These are phyloP conservation scores for Molossus alvarezi DNA, from an alignment of 2,797 vertebrate genomes.

Conservation along the genomic window DNA sequence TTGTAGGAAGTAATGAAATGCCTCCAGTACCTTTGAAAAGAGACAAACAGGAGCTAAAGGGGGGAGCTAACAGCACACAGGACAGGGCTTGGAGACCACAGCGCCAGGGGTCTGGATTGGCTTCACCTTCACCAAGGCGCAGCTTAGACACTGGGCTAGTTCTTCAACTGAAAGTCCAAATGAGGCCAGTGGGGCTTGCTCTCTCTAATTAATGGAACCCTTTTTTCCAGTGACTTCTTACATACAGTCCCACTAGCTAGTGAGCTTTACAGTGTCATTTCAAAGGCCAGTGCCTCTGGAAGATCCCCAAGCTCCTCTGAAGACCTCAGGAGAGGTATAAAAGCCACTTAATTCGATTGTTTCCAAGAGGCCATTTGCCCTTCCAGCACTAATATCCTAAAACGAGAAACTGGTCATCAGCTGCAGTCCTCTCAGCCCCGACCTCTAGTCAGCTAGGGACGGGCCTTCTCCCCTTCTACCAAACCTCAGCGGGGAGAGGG, in stretches of 20 bases:
- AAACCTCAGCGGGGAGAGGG: fast-evolving
- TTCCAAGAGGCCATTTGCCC: background rate
- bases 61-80: background rate
- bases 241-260: background rate
- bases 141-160: background rate
- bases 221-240: background rate
- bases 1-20: constrained; percentile 44
- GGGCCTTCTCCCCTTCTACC: background rate
- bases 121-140: background rate
- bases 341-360: background rate
- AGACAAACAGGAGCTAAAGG: background rate
- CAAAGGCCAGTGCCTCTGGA: background rate
- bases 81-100: background rate
- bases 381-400: background rate
- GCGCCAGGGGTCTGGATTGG: background rate
- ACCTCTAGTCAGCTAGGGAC: background rate
- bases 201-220: constrained; percentile 1
- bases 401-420: background rate
- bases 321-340: background rate
- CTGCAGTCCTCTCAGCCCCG: background rate
- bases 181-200: background rate
- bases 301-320: background rate
- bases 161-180: constrained; percentile 35
- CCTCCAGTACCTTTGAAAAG: background rate
- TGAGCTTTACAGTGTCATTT: background rate